These are phyloP conservation scores for Scotopteryx bipunctaria DNA, from an alignment of 2,888 invertebrate genomes.

Conservation along the genomic window DNA sequence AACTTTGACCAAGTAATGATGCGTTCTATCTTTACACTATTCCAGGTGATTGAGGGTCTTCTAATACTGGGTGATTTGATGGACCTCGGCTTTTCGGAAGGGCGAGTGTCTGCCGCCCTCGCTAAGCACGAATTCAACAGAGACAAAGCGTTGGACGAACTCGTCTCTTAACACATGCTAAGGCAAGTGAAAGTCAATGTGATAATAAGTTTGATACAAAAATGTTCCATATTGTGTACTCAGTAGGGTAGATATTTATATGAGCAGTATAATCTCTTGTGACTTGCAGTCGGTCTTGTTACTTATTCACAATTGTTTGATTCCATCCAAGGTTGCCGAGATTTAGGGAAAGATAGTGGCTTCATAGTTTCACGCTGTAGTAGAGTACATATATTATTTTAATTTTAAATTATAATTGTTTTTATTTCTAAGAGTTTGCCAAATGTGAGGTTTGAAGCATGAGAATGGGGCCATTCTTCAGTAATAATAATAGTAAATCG, in stretches of 20 bases:
- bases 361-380: constrained; percentile 5
- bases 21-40: not conserved
- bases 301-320: constrained; percentile 19
- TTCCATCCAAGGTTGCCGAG: constrained; percentile 30
- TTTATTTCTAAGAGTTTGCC: constrained; percentile 10
- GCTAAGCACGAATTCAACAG: constrained; percentile 90
- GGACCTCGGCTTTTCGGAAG: constrained; percentile 92
- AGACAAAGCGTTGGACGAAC: constrained; percentile 92
- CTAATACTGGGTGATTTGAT: constrained; percentile 89
- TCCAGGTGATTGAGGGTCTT: constrained; percentile 91
- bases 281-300: not conserved
- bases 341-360: constrained; percentile 8
- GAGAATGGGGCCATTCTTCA: not conserved
- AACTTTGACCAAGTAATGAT: not conserved
- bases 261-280: constrained; percentile 1
- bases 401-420: constrained; percentile 12
- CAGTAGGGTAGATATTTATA: constrained; percentile 8
- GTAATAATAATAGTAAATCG: not conserved
- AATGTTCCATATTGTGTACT: constrained; percentile 7
- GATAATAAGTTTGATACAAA: constrained; percentile 25
- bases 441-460: not conserved
- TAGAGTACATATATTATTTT: too few species aligned
- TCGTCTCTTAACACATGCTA: constrained; percentile 85
- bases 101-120: constrained; percentile 88
- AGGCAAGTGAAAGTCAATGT: constrained; percentile 19